phyloP scores from a whole-genome alignment of 2,797 vertebrate genomes.

The Cynodonichthys magdalenae region DNA sequence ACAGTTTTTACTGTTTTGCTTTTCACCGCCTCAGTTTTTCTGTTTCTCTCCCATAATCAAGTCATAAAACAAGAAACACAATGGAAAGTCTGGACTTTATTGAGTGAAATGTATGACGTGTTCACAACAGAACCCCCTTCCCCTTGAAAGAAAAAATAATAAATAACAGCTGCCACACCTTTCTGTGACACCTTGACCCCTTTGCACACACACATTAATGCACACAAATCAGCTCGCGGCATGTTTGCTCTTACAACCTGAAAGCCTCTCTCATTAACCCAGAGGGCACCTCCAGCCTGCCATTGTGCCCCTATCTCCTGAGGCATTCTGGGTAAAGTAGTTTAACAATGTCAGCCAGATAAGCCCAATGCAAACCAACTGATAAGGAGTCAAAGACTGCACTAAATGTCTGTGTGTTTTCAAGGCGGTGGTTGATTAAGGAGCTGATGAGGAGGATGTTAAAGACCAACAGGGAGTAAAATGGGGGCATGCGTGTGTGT shows the following conservation, averaged over 20 bases:
- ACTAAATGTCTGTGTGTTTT: slow-evolving; percentile 78
- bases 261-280: slow-evolving; percentile 80
- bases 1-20: slow-evolving; percentile 12
- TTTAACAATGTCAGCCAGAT: slow-evolving; percentile 81
- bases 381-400: slow-evolving; percentile 79
- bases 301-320: slow-evolving; percentile 77
- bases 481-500: slow-evolving; percentile 22
- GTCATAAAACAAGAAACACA: slow-evolving; percentile 15
- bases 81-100: slow-evolving; percentile 6
- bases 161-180: slow-evolving; percentile 47
- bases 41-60: slow-evolving; percentile 8
- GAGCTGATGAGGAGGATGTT: slow-evolving; percentile 63
- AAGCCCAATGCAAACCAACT: slow-evolving; percentile 78
- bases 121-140: not conserved
- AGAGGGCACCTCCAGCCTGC: slow-evolving; percentile 65
- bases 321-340: slow-evolving; percentile 82
- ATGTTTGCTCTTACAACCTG: slow-evolving; percentile 70
- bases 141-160: not conserved
- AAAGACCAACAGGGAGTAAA: slow-evolving; percentile 59
- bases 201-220: slow-evolving; percentile 24
- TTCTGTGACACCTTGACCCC: slow-evolving; percentile 58
- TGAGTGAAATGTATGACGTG: slow-evolving; percentile 28
- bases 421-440: slow-evolving; percentile 74
- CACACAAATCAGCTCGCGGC: slow-evolving; percentile 44
- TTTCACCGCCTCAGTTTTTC: not conserved